These are phyloP conservation scores for Sander lucioperca DNA, from an alignment of 2,113 vertebrate genomes.

Conservation along the genomic window DNA sequence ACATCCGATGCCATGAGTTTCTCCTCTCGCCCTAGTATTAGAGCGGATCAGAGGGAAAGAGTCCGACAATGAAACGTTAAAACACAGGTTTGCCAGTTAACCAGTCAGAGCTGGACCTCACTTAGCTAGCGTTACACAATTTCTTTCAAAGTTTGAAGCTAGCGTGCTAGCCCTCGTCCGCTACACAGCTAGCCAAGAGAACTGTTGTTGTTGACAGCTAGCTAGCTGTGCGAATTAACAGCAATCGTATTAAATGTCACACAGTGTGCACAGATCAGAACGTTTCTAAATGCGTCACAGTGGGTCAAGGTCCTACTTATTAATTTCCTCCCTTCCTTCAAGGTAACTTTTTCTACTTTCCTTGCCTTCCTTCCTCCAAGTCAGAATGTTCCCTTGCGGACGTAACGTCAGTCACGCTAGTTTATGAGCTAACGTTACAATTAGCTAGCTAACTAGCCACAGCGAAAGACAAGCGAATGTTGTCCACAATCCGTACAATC, in stretches of 20 bases:
- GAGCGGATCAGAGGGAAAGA: background rate
- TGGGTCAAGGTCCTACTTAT: constrained; percentile 44
- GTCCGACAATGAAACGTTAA: background rate
- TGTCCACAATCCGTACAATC: background rate
- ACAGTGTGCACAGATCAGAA: background rate
- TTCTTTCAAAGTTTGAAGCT: constrained; percentile 56
- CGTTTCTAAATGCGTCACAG: constrained; percentile 55
- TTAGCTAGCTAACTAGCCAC: constrained; percentile 41
- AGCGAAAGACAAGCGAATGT: background rate
- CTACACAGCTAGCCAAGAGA: constrained; percentile 19
- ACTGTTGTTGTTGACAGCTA: constrained; percentile 48
- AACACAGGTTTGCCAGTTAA: background rate
- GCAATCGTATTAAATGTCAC: constrained; percentile 47
- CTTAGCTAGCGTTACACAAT: constrained; percentile 18
- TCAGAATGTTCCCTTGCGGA: constrained; percentile 19
- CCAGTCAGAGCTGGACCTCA: background rate
- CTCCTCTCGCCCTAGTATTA: constrained; percentile 8
- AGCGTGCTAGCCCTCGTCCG: constrained; percentile 45
- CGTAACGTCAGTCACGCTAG: constrained; percentile 53
- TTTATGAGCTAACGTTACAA: background rate
- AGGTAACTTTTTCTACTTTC: no score
- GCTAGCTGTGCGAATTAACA: constrained; percentile 14
- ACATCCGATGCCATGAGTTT: constrained; percentile 81
- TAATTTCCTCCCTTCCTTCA: constrained; percentile 72
- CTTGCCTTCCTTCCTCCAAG: constrained; percentile 48